Evolutionary conservation across 2,797 vertebrate genomes (phyloP), one percentile per base, ranked within the genome.

Genomic region (Cephalopachus bancanus): DNA sequence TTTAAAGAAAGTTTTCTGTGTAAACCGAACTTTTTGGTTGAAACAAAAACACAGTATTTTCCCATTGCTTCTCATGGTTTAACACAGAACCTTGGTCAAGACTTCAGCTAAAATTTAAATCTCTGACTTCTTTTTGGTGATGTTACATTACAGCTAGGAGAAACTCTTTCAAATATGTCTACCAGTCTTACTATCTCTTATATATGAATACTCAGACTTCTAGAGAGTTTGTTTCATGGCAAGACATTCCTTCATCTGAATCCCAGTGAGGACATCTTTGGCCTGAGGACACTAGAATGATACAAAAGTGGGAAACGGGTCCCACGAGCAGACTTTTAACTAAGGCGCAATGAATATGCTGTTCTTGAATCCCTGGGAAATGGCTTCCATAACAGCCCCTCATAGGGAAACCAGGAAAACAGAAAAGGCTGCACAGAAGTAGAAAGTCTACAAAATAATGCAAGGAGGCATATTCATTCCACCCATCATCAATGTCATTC

Each of bases 161-260:
- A 88, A 93, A 55, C 84, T 26, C 26, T 94, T 72, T 83, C 10
- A 33, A 88, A 30, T 75, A 65, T 55, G 30, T 76, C 33, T 83
- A 7, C 7, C 65, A 51, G 26, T 74, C 33, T 88, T 93, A 87
- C 81, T 81, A 71, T 64, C 62, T 86, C 33, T 74, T 79, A 62
- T 51, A 55, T 22, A 44, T 65, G 44, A 90, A 93, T 55, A 79
- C 24, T 85, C 22, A 83, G 37, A 79, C 20, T 92, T 74, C 7
- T 11, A 44, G 74, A n/a, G 26, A 85, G 30, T 81, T 95, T 85
- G 51, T 60, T 96, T 89, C 74, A 69, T 49, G 20, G 28, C 12
- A 93, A 78, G n/a, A 72, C 55, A 89, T 88, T 95, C 64, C 81
- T 91, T 87, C 14, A 85, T 65, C 51, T 71, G 55, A 92, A 80